Evolutionary conservation across 2,797 vertebrate species (phyloP).

Genomic region (Leptatherina wallacei): DNA sequence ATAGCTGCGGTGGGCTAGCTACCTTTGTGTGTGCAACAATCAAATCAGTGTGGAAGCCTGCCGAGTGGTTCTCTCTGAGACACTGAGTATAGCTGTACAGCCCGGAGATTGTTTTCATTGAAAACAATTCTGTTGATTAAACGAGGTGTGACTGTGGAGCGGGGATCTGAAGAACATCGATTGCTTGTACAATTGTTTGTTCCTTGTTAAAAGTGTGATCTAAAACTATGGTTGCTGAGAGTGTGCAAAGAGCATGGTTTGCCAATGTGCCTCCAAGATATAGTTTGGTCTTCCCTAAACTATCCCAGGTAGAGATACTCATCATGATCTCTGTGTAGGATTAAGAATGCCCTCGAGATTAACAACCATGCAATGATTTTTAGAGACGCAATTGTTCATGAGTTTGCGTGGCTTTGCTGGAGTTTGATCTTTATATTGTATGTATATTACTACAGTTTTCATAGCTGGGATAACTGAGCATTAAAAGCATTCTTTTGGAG

Average conservation of each 20-base stretch:
- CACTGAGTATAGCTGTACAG: constrained; percentile 73
- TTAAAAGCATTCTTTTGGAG: constrained; percentile 55
- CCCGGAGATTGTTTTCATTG: constrained; percentile 81
- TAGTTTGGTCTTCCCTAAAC: constrained; percentile 26
- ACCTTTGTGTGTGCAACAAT: constrained; percentile 81
- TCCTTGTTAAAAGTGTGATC: constrained; percentile 81
- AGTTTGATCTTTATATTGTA: constrained; percentile 52
- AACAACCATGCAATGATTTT: constrained; percentile 6
- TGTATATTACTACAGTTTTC: constrained; percentile 56
- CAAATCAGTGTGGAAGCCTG: constrained; percentile 77
- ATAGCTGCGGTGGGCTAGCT: constrained; percentile 74
- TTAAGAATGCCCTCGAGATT: constrained; percentile 25
- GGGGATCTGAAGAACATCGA: constrained; percentile 78
- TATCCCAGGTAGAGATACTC: constrained; percentile 37
- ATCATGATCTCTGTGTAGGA: not conserved
- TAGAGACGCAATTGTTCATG: constrained; percentile 5
- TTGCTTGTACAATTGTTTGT: constrained; percentile 80
- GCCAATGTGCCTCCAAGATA: constrained; percentile 28
- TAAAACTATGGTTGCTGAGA: constrained; percentile 71
- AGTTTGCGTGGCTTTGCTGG: constrained; percentile 34
- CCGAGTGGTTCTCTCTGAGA: constrained; percentile 76
- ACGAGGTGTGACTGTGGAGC: constrained; percentile 80
- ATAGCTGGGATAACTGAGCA: constrained; percentile 58
- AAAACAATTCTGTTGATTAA: constrained; percentile 84
- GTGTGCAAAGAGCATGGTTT: constrained; percentile 51